phyloP scores from a whole-genome alignment of 2,888 invertebrate species.

The Agrypnus murinus region DNA sequence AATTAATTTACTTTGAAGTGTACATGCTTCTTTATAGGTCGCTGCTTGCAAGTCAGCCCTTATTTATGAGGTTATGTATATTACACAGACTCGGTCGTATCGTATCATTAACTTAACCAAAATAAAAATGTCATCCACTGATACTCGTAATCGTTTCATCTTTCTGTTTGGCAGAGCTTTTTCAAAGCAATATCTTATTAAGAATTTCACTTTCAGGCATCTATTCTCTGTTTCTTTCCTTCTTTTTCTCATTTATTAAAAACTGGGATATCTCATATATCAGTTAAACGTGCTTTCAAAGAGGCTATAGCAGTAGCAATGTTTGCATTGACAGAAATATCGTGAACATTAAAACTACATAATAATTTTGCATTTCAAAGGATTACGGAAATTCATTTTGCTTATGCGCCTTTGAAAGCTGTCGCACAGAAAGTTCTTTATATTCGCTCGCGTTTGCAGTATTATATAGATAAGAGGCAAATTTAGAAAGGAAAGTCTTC shows the following conservation, averaged over 20 bases:
- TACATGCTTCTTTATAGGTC: too few relatives aligned
- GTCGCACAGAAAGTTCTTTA: conserved; percentile 45
- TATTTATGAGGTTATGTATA: too few relatives aligned
- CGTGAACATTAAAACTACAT: conserved; percentile 40
- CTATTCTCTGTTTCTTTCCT: not conserved
- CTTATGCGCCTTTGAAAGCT: conserved; percentile 40
- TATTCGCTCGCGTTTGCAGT: conserved; percentile 42
- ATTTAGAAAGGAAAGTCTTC: conserved; percentile 39
- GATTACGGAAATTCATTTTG: conserved; percentile 43
- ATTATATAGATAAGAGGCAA: conserved; percentile 45
- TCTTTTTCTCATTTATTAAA: not conserved
- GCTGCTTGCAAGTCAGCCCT: too few relatives aligned
- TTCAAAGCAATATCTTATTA: not conserved
- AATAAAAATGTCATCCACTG: conserved; percentile 12
- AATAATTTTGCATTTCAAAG: conserved; percentile 45
- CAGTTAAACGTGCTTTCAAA: conserved; percentile 18
- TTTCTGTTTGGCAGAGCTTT: not conserved
- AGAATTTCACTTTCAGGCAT: not conserved
- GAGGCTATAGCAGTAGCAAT: conserved; percentile 8
- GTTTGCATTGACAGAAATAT: conserved; percentile 20
- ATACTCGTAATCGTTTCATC: not conserved
- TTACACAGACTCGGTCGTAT: not conserved
- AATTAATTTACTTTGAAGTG: too few relatives aligned
- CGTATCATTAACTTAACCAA: not conserved
- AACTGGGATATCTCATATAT: not conserved